These are phyloP conservation scores for Pocillopora damicornis DNA, from an alignment of 64 coral and sea anemone genomes.

Conservation along the genomic window DNA sequence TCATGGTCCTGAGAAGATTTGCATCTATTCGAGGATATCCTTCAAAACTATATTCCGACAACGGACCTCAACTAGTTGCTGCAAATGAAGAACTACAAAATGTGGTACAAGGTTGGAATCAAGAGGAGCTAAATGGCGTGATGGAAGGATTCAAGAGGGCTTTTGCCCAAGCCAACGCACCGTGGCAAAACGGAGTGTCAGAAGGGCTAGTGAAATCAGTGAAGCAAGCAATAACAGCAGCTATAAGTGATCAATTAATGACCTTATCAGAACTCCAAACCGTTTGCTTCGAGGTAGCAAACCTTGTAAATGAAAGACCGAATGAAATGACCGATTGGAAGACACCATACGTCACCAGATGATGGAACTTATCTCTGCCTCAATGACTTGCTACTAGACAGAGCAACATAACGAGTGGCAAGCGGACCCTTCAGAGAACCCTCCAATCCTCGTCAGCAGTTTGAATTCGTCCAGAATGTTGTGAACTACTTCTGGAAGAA, in stretches of 20 bases:
- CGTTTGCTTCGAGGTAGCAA: constrained; percentile 44
- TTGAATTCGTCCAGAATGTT: constrained; percentile 42
- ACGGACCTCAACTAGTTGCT: constrained; percentile 49
- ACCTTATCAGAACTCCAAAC: constrained; percentile 49
- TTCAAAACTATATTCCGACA: constrained; percentile 41
- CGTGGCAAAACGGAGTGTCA: constrained; percentile 43
- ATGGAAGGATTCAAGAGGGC: constrained; percentile 31
- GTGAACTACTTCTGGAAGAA: constrained; percentile 39
- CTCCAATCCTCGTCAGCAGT: constrained; percentile 9
- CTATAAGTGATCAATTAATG: constrained; percentile 32
- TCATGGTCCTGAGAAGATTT: constrained; percentile 54
- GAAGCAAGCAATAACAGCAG: constrained; percentile 33
- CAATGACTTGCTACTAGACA: constrained; percentile 45
- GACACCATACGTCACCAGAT: constrained; percentile 48
- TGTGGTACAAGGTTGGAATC: constrained; percentile 16
- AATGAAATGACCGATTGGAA: constrained; percentile 19
- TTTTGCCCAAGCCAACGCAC: constrained; percentile 21
- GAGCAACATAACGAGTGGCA: constrained; percentile 25
- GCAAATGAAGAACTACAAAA: constrained; percentile 47
- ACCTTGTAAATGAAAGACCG: constrained; percentile 4
- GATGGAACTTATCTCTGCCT: constrained; percentile 56
- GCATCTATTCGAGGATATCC: constrained; percentile 56
- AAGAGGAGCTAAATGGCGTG: constrained; percentile 20
- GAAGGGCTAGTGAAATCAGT: constrained; percentile 57
- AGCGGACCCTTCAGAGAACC: constrained; percentile 38